Conservation (phyloP, 2,113 vertebrate genomes). For the Syngnathus typhle region DNA sequence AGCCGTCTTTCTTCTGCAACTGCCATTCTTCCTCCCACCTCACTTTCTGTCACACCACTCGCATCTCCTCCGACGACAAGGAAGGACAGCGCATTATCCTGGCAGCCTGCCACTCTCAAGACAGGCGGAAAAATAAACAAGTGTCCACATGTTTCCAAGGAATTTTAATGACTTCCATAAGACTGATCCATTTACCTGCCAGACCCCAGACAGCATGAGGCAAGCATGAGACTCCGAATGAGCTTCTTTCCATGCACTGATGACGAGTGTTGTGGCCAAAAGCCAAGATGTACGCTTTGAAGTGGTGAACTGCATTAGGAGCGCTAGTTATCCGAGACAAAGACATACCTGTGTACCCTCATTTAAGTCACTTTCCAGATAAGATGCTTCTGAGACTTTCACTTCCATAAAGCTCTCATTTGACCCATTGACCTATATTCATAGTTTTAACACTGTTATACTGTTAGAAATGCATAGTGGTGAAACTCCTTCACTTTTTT, state of each 20-base stretch:
- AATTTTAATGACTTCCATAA: conserved; percentile 84
- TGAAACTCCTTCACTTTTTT: neutral
- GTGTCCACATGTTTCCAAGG: conserved; percentile 63
- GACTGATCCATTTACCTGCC: conserved; percentile 64
- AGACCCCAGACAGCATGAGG: conserved; percentile 48
- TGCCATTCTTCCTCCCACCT: conserved; percentile 18
- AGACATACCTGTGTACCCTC: neutral
- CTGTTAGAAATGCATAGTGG: neutral
- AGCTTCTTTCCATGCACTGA: conserved; percentile 27
- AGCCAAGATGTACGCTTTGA: conserved; percentile 37
- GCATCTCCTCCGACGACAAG: conserved; percentile 20
- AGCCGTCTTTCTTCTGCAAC: conserved; percentile 9
- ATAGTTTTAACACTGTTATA: neutral
- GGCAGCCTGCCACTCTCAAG: conserved; percentile 47
- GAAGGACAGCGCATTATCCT: conserved; percentile 50
- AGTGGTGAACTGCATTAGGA: conserved; percentile 4
- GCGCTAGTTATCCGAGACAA: neutral
- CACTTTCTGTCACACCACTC: conserved; percentile 27
- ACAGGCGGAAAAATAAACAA: conserved; percentile 71
- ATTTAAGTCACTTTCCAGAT: neutral
- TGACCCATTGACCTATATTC: neutral
- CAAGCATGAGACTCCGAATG: conserved; percentile 22
- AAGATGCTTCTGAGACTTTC: neutral
- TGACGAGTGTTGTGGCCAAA: conserved; percentile 25
- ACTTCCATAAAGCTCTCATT: neutral